Evolutionary conservation across 2,888 invertebrate genomes (phyloP), one percentile per base, ranked within the genome.

Genomic region (Agrochola macilenta): DNA sequence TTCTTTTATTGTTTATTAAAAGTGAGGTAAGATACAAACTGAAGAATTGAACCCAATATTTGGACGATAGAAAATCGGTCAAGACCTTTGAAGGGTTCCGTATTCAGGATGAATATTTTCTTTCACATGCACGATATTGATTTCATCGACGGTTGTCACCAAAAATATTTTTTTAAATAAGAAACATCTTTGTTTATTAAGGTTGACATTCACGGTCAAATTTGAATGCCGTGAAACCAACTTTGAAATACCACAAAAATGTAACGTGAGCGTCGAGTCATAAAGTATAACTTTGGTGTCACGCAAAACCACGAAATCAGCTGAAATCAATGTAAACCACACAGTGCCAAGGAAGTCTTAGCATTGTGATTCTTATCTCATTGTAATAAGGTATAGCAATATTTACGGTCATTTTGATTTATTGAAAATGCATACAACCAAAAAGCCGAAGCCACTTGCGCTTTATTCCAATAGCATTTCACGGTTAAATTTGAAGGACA

Each of bases 1-100:
- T 70, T 49, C 0, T 35, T 78, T 57, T 69, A 60, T 43, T 61
- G 54, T 76, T 76, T 39, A 71, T 49, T 70, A 20, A 35, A 75
- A 60, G 7, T 60, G 5, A 26, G 23, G 17, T 49, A 75, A 54
- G 23, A 11, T 17, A 46, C n/a, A n/a, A 63, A 74, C 73, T 74
- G 17, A 61, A 17, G 17, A 20, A 30, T n/a, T 23, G 8, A 69
- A 2, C 26, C 14, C 5, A 52, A 23, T 0, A 14, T 69, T 39
- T 52, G 14, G 5, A 68, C n/a, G 14, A 20, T 12, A 30, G 30
- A 12, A 57, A 30, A 23, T 3, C 23, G 3, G 23, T 3, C 14
- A 17, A 17, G 9, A 49, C 12, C 7, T 23, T 14, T 46, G 43
- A 66, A 26, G 46, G 20, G 7, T 26, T 26, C 20, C 49, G 26